These are phyloP conservation scores for Platyscapa corneri DNA, from an alignment of 1,140 invertebrate genomes.

Conservation along the genomic window DNA sequence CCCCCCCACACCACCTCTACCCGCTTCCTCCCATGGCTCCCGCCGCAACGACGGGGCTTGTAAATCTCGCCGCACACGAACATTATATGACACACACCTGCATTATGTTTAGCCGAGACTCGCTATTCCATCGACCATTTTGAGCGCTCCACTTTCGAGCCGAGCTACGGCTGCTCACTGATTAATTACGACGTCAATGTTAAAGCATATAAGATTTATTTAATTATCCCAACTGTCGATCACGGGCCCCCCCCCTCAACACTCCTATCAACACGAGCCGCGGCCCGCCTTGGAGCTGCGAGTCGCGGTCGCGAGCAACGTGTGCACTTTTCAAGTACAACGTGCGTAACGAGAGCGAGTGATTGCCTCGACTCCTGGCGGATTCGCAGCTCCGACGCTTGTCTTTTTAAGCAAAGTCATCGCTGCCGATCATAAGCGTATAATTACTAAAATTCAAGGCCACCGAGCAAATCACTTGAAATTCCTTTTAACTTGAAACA, in stretches of 20 bases:
- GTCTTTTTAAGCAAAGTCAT: too few relatives aligned
- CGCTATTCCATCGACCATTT: not conserved
- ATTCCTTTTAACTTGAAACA: too few relatives aligned
- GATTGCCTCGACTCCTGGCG: too few relatives aligned
- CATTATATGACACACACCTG: not conserved
- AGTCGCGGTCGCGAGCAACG: too few relatives aligned
- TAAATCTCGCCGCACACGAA: slow-evolving; percentile 4
- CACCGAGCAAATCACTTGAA: too few relatives aligned
- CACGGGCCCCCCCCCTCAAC: not conserved
- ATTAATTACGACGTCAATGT: not conserved
- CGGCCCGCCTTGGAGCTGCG: too few relatives aligned
- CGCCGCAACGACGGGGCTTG: not conserved
- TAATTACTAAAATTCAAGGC: too few relatives aligned
- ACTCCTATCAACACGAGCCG: not conserved
- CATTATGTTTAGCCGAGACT: not conserved
- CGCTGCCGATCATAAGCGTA: too few relatives aligned
- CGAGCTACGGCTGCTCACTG: not conserved
- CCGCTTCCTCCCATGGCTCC: not conserved
- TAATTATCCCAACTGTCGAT: not conserved
- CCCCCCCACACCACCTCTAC: too few relatives aligned
- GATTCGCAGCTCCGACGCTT: too few relatives aligned
- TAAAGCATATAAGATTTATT: not conserved
- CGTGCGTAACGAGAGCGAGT: not conserved
- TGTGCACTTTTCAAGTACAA: not conserved
- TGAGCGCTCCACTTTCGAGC: not conserved